Evolutionary conservation across 2,888 invertebrate genomes (phyloP), one percentile per base, ranked within the genome.

Genomic region (Heterodera filipjevi): DNA sequence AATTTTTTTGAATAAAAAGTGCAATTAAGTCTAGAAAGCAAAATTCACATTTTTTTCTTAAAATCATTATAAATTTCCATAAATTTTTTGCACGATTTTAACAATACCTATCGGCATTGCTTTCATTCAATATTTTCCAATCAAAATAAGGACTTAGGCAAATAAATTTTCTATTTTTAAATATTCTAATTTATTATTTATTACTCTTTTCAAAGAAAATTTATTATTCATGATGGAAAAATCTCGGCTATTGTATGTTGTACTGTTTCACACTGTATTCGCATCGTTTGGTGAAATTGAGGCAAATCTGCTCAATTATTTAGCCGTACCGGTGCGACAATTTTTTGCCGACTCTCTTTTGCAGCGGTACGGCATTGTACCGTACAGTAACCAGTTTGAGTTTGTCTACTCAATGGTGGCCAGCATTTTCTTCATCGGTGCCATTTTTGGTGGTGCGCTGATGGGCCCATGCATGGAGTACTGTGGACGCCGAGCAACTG

Each of bases 391-490:
- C n/a, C 66, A 44, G 75, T 75, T 86, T 73, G 83, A 86, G 49
- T 76, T 85, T 66, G 72, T 86, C n/a, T 85, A 85, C 80, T 86
- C 86, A 12, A 78, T 80, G 27, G 81, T 82, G 27, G 86, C 86
- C 10, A 81, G 85, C 16, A 77, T 46, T 35, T 84, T 84, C 81
- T 86, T 82, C 76, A 77, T 84, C n/a, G 86, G 86, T 10, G 78
- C 86, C n/a, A 79, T 85, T 73, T 59, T 85, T 19, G 84, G 84
- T 27, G 86, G 84, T 33, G 77, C 81, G 33, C 33, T 81, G 16
- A 84, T 85, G 83, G 86, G 85, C 33, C 78, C 77, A 44, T 71
- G 85, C 30, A 86, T 86, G 86, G 86, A 86, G 79, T 81, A 80
- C 19, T 76, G 80, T 1, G 86, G 86, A 30, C 79, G 86, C 71